Percentiles rank a stretch among this genome's conserved stretches.
phyloP scores from a whole-genome alignment of 2,888 invertebrate species.

The Neria commutata region DNA sequence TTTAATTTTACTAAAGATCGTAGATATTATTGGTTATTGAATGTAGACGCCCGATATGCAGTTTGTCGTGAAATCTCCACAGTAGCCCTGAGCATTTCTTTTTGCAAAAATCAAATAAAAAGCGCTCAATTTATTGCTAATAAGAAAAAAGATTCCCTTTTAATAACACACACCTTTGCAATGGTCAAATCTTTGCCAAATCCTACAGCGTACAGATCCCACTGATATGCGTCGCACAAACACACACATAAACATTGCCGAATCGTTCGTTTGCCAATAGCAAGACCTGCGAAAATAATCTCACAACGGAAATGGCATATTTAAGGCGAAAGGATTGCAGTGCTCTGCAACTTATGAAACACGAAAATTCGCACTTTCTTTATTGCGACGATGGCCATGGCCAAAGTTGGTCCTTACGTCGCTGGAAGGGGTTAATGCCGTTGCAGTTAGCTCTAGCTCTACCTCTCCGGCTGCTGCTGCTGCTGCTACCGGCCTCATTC shows the following conservation, averaged over 20 bases:
- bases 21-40: too few species aligned
- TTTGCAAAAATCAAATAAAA: conserved; percentile 35
- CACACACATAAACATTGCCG: conserved; percentile 47
- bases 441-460: too few species aligned
- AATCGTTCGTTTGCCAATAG: conserved; percentile 44
- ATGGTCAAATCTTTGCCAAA: conserved; percentile 1
- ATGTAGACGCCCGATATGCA: too few species aligned
- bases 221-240: conserved; percentile 16
- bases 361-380: conserved; percentile 10
- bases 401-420: conserved; percentile 10
- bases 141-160: conserved; percentile 49
- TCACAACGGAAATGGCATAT: conserved; percentile 50
- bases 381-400: background rate
- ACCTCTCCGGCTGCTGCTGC: too few species aligned
- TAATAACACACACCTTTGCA: conserved; percentile 33
- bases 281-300: conserved; percentile 57
- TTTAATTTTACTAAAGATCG: background rate
- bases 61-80: too few species aligned
- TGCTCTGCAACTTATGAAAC: conserved; percentile 51
- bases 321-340: conserved; percentile 46
- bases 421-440: too few species aligned
- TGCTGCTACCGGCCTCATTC: background rate
- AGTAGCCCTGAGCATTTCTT: too few species aligned
- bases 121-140: conserved; percentile 55
- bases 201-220: conserved; percentile 14